phyloP scores from a whole-genome alignment of 2,888 invertebrate species.

The Drosophila barbarae region DNA sequence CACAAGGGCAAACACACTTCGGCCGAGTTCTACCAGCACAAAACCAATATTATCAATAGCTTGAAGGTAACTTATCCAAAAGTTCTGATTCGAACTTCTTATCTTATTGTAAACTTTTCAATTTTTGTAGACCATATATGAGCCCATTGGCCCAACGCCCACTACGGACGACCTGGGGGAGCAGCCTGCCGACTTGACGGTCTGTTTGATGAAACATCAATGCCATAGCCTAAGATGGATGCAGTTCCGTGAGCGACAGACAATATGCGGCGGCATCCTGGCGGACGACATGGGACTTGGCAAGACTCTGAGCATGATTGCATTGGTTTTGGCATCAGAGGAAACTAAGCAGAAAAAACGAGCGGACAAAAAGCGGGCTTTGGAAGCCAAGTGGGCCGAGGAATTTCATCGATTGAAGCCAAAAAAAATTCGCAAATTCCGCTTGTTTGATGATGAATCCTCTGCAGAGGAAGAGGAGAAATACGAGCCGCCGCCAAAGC shows the following conservation, averaged over 20 bases:
- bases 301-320: conserved; percentile 90
- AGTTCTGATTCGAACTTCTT: neutral
- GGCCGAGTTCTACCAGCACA: conserved; percentile 42
- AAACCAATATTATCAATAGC: conserved; percentile 27
- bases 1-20: conserved; percentile 5
- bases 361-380: neutral
- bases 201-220: conserved; percentile 89
- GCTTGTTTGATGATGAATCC: conserved; percentile 31
- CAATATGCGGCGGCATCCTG: conserved; percentile 90
- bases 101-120: too few species aligned
- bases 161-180: conserved; percentile 75
- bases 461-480: neutral
- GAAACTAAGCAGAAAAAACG: conserved; percentile 20
- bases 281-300: conserved; percentile 82
- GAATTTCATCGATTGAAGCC: neutral
- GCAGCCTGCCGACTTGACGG: conserved; percentile 82
- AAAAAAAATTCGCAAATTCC: neutral
- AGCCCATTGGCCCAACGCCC: conserved; percentile 9
- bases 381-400: conserved; percentile 18
- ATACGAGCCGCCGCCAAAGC: neutral
- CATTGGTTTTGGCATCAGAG: conserved; percentile 82
- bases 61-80: conserved; percentile 14
- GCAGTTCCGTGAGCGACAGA: conserved; percentile 90
- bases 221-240: conserved; percentile 89
- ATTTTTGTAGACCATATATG: conserved; percentile 24